Base-by-base conservation (phyloP, 2,797 vertebrate species). In the Parotocinclus haroldoi region DNA sequence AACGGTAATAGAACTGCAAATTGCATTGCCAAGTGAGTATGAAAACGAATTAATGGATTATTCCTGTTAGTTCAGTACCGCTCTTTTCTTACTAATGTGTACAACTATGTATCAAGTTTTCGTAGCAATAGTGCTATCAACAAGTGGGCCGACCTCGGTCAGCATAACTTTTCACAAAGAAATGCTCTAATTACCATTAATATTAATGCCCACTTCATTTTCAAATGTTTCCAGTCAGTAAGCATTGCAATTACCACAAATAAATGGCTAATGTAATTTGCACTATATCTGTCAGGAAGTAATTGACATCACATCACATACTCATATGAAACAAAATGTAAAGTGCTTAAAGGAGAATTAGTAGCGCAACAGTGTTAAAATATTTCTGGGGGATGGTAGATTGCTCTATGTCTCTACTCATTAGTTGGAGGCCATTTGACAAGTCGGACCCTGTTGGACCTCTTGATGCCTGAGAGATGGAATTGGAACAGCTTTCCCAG, bases 261-360 rank as follows among this genome's bases (percentile, higher is more conserved):
- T 27, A 5, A 27, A 27, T 2, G 27, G 52, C n/a, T 42, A 56
- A 60, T 68, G 46, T 61, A 50, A 62, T 65, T 38, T 69, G 52
- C 53, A 67, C 74, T 66, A 77, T 45, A 69, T 71, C 73, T 87
- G 77, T 72, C 76, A 84, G 78, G 76, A 76, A 84, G 79, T 78
- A 82, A 78, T 81, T 83, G 38, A 5, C 81, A 69, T 87, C 81
- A 75, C 86, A 85, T 87, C 84, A 86, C 81, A 79, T 56, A 74
- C 79, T 71, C 37, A 65, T 74, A 65, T 73, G 86, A 86, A 2
- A 87, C 84, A 87, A 87, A 89, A 89, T 81, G 81, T 79, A 86
- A 88, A 87, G 79, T 75, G 80, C 84, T 89, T 86, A 86, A 74
- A 52, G 69, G 63, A 79, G 82, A 84, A 88, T 88, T 86, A 87